Base-by-base conservation (phyloP, 2,888 invertebrate genomes). In the Dynastes hyllus region DNA sequence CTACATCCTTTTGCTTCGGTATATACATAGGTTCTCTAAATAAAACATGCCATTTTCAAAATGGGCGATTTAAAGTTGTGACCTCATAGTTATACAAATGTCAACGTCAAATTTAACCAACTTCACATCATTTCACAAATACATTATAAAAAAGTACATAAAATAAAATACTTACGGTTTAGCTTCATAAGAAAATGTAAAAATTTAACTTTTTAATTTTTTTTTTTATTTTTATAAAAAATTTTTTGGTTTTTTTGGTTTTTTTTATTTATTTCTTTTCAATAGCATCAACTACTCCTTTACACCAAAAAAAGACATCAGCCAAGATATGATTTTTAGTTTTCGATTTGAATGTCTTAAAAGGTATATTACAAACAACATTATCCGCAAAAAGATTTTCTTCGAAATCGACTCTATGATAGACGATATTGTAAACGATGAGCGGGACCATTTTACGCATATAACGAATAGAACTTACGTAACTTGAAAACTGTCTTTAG, bases 381-480 rank as follows among this genome's bases (percentile, higher is more conserved):
- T 50, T 22, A 16, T 75, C 29, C 2, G 11, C 50, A n/a, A 75
- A 75, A 45, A 61, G 50, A 8, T 29, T 63, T 13, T 27, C 45
- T 13, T 75, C 73, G 61, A 61, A 75, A 45, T 75, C 55, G n/a
- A 75, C 45, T 45, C 73, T 58, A n/a, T 75, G 22, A 75, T 75
- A 75, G 40, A 75, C 45, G 22, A 75, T 61, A 45, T 75, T 75
- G 37, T 61, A 61, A 16, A 75, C 13, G 29, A 37, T 2, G 5
- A 61, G 61, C 2, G 73, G 73, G 0, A 75, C 73, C 1, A 75
- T 63, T 63, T 75, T 75, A n/a, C n/a, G n/a, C 40, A 75, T 22
- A 13, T 75, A 75, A 27, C 73, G 73, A 8, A 75, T 8, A 22
- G 73, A 61, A 45, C 45, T 55, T n/a, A 45, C 8, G 22, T 75